These are phyloP conservation scores for Heliconius hermathena DNA, from an alignment of 1,140 invertebrate genomes.

Conservation along the genomic window DNA sequence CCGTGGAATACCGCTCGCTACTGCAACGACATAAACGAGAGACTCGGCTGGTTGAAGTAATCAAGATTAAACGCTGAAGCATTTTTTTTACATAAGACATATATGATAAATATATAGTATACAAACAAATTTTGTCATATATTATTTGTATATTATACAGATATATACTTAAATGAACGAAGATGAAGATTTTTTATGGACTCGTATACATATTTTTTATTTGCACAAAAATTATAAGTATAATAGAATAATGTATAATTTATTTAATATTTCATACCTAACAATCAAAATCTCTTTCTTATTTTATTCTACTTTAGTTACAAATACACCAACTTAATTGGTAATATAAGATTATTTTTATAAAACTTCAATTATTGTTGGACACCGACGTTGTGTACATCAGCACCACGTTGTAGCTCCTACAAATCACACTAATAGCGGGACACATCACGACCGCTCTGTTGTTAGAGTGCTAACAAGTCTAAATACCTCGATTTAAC, in stretches of 20 bases:
- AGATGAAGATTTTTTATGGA: too few relatives aligned
- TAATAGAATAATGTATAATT: too few relatives aligned
- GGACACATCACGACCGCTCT: background rate
- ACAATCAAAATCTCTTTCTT: background rate
- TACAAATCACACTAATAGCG: background rate
- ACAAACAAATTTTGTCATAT: too few relatives aligned
- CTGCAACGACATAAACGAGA: conserved; percentile 13
- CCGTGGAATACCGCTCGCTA: conserved; percentile 27
- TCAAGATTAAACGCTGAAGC: background rate
- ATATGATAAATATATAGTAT: background rate
- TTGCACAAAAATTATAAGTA: too few relatives aligned
- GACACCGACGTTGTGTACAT: background rate
- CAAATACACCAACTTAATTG: background rate
- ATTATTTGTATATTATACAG: too few relatives aligned
- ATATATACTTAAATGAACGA: too few relatives aligned
- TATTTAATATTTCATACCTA: too few relatives aligned
- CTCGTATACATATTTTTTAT: too few relatives aligned
- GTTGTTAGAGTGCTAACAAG: background rate
- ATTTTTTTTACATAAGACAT: background rate
- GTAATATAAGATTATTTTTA: background rate
- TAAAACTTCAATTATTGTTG: background rate
- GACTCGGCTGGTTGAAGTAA: background rate
- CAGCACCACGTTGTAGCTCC: background rate
- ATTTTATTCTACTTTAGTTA: background rate
- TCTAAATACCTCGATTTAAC: background rate